phyloP scores from a whole-genome alignment of 2,888 invertebrate species.

The Axea sp. region DNA sequence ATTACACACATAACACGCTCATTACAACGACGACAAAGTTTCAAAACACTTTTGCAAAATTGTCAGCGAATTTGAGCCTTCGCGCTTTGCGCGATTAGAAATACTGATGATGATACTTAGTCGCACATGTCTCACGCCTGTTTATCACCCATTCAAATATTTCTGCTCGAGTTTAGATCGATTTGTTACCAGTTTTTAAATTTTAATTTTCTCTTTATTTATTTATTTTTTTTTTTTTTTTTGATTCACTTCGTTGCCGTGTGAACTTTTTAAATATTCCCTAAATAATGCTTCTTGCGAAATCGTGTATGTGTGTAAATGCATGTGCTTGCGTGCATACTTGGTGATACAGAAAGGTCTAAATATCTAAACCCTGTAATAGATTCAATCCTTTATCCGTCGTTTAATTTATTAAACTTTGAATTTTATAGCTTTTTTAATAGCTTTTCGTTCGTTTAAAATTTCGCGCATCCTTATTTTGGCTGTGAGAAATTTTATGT shows the following conservation, averaged over 20 bases:
- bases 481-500: no score
- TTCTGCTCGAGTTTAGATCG: no score
- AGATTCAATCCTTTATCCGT: conserved; percentile 57
- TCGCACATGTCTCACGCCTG: no score
- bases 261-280: conserved; percentile 10
- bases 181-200: no score
- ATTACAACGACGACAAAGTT: conserved; percentile 56
- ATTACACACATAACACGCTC: conserved; percentile 60
- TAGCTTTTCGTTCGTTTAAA: no score
- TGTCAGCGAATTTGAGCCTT: conserved; percentile 31
- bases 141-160: no score
- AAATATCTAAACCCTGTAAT: conserved; percentile 67
- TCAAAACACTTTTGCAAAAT: conserved; percentile 21
- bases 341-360: conserved; percentile 65
- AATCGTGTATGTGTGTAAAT: conserved; percentile 62
- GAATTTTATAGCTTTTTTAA: conserved; percentile 3
- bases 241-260: conserved; percentile 2
- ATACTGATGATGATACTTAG: conserved; percentile 34
- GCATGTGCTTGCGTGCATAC: conserved; percentile 56
- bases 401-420: conserved; percentile 36
- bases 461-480: no score
- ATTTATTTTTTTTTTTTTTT: no score
- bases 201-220: no score
- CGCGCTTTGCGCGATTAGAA: no score
- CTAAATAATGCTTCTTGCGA: conserved; percentile 51